Conservation (phyloP, 1,140 invertebrate genomes). For the Latrodectus geometricus region DNA sequence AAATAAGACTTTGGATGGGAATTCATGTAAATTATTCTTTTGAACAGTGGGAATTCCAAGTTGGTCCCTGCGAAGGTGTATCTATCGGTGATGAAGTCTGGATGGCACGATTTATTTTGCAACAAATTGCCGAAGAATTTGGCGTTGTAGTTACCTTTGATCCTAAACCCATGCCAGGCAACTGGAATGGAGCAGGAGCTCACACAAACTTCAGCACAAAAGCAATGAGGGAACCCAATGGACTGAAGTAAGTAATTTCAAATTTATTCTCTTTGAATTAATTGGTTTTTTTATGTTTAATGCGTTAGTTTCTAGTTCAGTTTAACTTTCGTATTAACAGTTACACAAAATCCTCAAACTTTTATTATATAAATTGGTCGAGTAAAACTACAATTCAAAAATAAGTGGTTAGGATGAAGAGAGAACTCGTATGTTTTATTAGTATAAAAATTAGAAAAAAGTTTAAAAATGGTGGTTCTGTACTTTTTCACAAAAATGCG, state of each 20-base stretch:
- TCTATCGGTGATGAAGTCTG: conserved; percentile 88
- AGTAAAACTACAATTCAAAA: too few species aligned
- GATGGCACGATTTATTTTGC: conserved; percentile 87
- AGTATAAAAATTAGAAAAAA: too few species aligned
- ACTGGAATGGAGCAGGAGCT: conserved; percentile 93
- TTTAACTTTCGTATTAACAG: too few species aligned
- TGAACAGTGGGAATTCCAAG: conserved; percentile 65
- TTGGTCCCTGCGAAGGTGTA: conserved; percentile 86
- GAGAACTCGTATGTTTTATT: too few species aligned
- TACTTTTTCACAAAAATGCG: too few species aligned
- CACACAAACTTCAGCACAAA: conserved; percentile 90
- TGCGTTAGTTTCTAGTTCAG: too few species aligned
- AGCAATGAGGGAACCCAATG: conserved; percentile 85
- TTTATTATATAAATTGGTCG: too few species aligned
- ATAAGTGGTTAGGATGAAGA: too few species aligned
- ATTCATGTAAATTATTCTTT: background rate
- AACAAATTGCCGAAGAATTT: conserved; percentile 90
- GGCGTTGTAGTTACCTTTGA: conserved; percentile 88
- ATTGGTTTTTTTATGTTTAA: too few species aligned
- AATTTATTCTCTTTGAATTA: too few species aligned
- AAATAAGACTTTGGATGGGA: background rate
- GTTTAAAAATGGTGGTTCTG: too few species aligned
- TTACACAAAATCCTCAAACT: too few species aligned
- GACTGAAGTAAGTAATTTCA: conserved; percentile 73
- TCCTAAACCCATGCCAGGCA: conserved; percentile 85